phyloP scores from a whole-genome alignment of 2,113 vertebrate species.

The Craseonycteris thonglongyai region DNA sequence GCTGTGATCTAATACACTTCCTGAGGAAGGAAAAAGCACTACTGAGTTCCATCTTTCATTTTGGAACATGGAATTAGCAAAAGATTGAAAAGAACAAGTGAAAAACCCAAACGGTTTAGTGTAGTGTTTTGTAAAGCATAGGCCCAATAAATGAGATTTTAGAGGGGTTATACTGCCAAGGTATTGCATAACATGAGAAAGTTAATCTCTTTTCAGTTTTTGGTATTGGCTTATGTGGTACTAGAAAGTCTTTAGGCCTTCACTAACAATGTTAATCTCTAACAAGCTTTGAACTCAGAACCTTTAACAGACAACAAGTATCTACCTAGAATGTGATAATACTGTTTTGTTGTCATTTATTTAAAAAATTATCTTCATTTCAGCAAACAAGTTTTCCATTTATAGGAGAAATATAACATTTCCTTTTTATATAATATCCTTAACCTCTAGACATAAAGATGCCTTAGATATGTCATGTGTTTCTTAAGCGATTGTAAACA shows the following conservation, averaged over 20 bases:
- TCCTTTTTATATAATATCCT: neutral
- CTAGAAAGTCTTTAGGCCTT: neutral
- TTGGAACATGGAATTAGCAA: neutral
- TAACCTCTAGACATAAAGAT: too few species aligned
- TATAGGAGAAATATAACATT: neutral
- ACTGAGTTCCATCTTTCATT: neutral
- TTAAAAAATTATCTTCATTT: neutral
- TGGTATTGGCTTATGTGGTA: neutral
- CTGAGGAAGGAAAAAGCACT: conserved; percentile 71
- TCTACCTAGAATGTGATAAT: neutral
- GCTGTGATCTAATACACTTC: conserved; percentile 94
- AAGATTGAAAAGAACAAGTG: neutral
- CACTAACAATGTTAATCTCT: neutral
- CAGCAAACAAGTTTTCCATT: neutral
- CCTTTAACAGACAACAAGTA: neutral
- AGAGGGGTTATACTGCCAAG: neutral
- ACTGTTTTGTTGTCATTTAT: neutral
- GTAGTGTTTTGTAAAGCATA: neutral
- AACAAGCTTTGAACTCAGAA: neutral
- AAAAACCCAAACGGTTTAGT: neutral
- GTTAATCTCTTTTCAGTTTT: neutral
- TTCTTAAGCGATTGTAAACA: too few species aligned
- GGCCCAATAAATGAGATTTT: neutral
- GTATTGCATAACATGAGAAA: neutral
- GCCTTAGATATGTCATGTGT: too few species aligned